phyloP scores from a whole-genome alignment of 2,797 vertebrate species.

The Anisognathus igniventris region DNA sequence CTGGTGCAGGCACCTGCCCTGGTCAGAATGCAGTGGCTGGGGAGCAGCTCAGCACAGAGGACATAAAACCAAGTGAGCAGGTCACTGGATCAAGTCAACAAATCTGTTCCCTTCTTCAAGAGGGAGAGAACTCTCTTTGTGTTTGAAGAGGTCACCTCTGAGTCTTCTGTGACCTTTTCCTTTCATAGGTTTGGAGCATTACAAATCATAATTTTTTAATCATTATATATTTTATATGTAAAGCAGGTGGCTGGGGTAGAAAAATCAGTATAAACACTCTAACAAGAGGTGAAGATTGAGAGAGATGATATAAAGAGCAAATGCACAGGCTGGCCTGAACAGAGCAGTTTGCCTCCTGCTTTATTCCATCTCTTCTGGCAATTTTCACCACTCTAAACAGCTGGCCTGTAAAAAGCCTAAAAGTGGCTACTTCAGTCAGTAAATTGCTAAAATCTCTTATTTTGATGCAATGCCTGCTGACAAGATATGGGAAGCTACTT shows the following conservation, averaged over 20 bases:
- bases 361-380: background rate
- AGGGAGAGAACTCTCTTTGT: background rate
- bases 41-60: background rate
- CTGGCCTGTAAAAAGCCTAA: background rate
- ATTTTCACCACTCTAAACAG: background rate
- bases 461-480: background rate
- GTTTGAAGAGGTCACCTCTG: background rate
- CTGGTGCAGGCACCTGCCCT: background rate
- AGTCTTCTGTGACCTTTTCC: background rate
- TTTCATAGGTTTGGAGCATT: background rate
- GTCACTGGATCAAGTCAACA: background rate
- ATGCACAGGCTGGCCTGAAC: background rate
- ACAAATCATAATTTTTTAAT: background rate
- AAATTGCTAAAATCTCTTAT: background rate
- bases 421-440: background rate
- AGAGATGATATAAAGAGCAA: accelerated
- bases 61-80: background rate
- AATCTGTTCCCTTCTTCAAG: background rate
- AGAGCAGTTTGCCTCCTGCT: background rate
- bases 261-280: background rate
- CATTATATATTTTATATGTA: background rate
- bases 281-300: background rate
- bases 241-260: background rate
- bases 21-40: accelerated
- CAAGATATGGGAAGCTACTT: background rate